Evolutionary conservation across 2,797 vertebrate genomes (phyloP), one percentile per base, ranked within the genome.

Genomic region (Harpagifer antarcticus): DNA sequence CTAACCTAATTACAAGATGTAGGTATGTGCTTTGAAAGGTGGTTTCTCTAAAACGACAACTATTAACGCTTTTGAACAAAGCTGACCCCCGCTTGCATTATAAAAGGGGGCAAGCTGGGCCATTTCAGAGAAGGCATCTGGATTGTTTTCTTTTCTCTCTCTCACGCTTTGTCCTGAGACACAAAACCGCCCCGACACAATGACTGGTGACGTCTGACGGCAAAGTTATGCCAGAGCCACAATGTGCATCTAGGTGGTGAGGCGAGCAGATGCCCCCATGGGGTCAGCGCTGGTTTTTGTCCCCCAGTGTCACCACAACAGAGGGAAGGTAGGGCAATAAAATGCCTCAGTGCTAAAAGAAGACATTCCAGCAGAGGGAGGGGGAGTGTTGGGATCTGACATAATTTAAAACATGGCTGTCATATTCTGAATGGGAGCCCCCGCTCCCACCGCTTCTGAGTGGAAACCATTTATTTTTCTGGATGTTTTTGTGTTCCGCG

Each of bases 401-500:
- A 89, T 92, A 76, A 94, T 91, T 90, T 91, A 93, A 90, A 92
- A 86, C 72, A 55, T 76, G 59, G 81, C 61, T 86, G 86, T 89
- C 84, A 84, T 86, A 81, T 88, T 87, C 45, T 90, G 86, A 92
- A 90, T 85, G 40, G 84, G 59, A 81, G 27, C 16, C 23, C 40
- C 37, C 52, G 1, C 16, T 27, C 42, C 56, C 20, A 16, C 42
- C 67, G 70, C 55, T 27, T 27, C 27, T 3, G 11, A 50, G 50
- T 12, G 74, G 66, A 81, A 68, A 72, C 69, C 45, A 60, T 87
- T 83, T 72, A 49, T 85, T 64, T 75, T 60, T 48, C 37, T n/a
- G 55, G 33, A 60, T 60, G 37, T 69, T 54, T 37, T 61, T 81
- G 61, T 66, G 33, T 63, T 68, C 60, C 42, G 49, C 0, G 1